These are phyloP conservation scores for Heptranchias perlo DNA, from an alignment of 2,113 vertebrate genomes.

Conservation along the genomic window DNA sequence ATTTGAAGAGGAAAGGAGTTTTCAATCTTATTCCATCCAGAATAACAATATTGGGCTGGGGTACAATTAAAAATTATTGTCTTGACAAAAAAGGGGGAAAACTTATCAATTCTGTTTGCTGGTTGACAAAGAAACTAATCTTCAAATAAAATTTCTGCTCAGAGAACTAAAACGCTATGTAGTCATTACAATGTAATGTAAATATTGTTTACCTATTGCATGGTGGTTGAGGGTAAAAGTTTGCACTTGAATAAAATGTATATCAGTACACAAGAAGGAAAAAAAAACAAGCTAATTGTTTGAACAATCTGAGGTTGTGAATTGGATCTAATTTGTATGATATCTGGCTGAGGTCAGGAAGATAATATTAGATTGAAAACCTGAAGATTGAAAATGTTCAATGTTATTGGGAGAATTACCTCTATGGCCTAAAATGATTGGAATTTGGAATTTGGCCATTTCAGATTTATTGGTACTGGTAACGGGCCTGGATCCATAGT, in stretches of 20 bases:
- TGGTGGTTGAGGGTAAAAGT: not conserved
- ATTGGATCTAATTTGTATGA: not conserved
- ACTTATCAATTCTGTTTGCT: not conserved
- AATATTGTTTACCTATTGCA: not conserved
- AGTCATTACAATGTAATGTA: not conserved
- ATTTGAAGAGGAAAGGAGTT: not conserved
- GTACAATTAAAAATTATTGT: not conserved
- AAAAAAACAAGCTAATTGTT: not conserved
- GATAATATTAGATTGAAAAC: not conserved
- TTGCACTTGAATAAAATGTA: slow-evolving; percentile 16
- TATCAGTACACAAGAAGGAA: not conserved
- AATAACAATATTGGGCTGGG: not conserved
- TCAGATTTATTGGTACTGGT: not conserved
- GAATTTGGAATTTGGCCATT: not conserved
- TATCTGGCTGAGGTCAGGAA: not conserved
- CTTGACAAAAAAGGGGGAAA: not conserved
- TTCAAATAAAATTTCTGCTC: not conserved
- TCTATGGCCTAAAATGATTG: not conserved
- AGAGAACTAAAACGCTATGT: not conserved
- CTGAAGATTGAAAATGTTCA: not conserved
- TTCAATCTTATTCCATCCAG: not conserved
- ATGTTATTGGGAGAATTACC: not conserved
- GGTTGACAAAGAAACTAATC: not conserved
- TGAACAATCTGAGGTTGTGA: not conserved
- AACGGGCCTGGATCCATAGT: not conserved